Evolutionary conservation across 2,113 vertebrate genomes (phyloP).

Genomic region (Archocentrus centrarchus): DNA sequence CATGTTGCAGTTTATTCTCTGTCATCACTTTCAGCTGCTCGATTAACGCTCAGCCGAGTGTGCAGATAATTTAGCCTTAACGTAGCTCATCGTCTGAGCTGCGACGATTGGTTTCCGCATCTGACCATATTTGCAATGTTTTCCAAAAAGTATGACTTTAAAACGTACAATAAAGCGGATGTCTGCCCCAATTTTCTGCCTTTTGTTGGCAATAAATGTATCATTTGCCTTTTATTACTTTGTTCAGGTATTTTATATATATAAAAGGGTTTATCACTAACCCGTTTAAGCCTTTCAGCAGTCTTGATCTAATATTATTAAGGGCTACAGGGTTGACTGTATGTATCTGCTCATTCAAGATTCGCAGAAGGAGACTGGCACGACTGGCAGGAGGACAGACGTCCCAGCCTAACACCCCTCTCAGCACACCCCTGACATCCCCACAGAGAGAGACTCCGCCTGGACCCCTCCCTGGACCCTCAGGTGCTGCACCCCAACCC

Average conservation of each 20-base stretch:
- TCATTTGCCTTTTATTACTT: neutral
- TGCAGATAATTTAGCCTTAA: constrained; percentile 20
- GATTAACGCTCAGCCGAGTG: neutral
- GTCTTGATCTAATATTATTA: neutral
- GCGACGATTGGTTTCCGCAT: neutral
- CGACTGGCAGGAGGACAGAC: constrained; percentile 93
- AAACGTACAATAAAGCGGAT: neutral
- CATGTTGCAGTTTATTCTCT: neutral
- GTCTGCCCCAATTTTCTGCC: neutral
- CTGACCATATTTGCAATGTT: neutral
- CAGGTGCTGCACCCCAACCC: constrained; percentile 81
- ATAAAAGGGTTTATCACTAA: neutral
- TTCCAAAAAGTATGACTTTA: neutral
- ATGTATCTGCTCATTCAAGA: constrained; percentile 67
- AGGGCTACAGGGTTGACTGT: neutral
- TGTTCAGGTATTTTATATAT: neutral
- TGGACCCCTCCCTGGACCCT: constrained; percentile 87
- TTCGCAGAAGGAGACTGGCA: constrained; percentile 93
- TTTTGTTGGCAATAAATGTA: neutral
- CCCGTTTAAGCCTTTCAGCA: neutral
- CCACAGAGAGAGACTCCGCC: constrained; percentile 97
- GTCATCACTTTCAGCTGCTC: neutral
- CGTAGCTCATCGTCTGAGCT: neutral
- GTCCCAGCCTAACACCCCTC: constrained; percentile 93
- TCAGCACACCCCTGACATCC: constrained; percentile 91